Evolutionary conservation across 2,113 vertebrate genomes (phyloP).

Genomic region (Anolis sagrei): DNA sequence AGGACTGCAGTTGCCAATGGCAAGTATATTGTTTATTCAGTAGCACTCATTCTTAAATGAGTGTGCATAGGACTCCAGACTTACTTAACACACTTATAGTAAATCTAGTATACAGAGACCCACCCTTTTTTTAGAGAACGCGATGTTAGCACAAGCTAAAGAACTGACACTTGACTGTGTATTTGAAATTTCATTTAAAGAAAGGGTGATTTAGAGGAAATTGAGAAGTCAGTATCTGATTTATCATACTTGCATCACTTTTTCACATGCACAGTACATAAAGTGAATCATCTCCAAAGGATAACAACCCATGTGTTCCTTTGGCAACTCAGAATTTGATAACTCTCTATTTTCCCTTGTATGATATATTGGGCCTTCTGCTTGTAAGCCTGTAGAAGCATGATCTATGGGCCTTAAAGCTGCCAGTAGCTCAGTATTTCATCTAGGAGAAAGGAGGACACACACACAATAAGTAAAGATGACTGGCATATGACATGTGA

Average conservation of each 20-base stretch:
- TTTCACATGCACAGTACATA: constrained; percentile 11
- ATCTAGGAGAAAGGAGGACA: constrained; percentile 27
- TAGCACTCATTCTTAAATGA: not conserved
- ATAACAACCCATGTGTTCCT: not conserved
- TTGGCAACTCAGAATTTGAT: constrained; percentile 1
- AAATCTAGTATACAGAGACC: not conserved
- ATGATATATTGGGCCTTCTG: not conserved
- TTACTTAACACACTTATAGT: not conserved
- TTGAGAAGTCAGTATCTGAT: not conserved
- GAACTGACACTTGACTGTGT: not conserved
- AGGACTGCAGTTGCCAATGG: not conserved
- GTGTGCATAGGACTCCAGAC: not conserved
- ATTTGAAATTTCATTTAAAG: not conserved
- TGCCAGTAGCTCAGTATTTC: not conserved
- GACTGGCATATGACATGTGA: not conserved
- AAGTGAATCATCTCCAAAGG: not conserved
- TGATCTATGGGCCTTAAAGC: constrained; percentile 17
- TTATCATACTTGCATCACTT: constrained; percentile 3
- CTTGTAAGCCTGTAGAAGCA: constrained; percentile 8
- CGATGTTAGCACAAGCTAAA: not conserved
- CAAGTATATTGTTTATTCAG: not conserved
- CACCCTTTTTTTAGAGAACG: not conserved
- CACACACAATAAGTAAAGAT: constrained; percentile 5
- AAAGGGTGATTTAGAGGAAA: not conserved
- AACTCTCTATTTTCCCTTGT: not conserved